Base-by-base conservation (phyloP, 2,797 vertebrate genomes). In the Pygocentrus nattereri region DNA sequence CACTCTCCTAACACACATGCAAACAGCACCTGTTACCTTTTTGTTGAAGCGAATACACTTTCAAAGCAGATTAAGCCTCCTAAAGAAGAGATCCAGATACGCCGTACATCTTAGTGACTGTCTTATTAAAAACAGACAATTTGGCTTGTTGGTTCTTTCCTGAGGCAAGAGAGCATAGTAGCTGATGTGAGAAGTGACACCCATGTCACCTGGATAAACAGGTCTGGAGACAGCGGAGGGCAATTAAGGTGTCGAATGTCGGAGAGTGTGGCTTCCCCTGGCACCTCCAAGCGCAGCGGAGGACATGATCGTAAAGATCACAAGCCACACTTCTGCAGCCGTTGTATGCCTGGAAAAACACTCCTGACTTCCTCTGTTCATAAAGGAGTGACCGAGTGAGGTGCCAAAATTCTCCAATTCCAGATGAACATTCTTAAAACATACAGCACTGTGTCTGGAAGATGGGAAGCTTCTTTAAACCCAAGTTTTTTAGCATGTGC, bases 221-320 rank as follows among this genome's bases (percentile, higher is more conserved):
- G 67, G 85, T 82, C 69, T 74, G 68, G 62, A 82, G 74, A 81
- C 82, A 87, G 76, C 67, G 69, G 71, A 18, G 18, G 85, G 83
- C 88, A 88, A 89, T 90, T 90, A 87, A 88, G 87, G 87, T 91
- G 90, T 92, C 90, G 84, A 87, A 86, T 91, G 89, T 91, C 90
- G 82, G 76, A 67, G 30, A 4, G 0, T 71, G 85, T 82, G 61
- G 64, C 86, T 91, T 90, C 81, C 79, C 83, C 73, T 87, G 82
- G 84, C 84, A 90, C 85, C 82, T 85, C 79, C 77, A 61, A 84
- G 82, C 77, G 38, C 76, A 25, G 88, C 82, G 68, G 74, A 7
- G 73, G 77, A 88, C 82, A 67, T 47, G 75, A 70, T n/a, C 59
- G 23, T 54, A 71, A 75, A 3, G 15, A 76, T 50, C 64, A 81